These are phyloP conservation scores for Augiades crinisus DNA, from an alignment of 2,888 invertebrate species.

Conservation along the genomic window DNA sequence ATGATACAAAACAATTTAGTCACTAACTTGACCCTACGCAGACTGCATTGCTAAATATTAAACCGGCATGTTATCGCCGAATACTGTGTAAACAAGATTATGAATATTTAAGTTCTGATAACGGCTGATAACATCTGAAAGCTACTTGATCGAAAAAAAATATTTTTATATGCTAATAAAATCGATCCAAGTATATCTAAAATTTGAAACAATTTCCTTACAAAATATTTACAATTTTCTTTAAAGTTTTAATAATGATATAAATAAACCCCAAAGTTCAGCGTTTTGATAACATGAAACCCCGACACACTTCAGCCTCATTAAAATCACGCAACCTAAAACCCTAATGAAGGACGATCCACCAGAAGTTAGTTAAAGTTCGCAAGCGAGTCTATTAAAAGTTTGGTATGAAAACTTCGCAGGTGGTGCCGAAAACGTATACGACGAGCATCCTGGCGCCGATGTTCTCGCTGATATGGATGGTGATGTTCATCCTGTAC, in stretches of 20 bases:
- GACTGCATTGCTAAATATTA: slow-evolving; percentile 16
- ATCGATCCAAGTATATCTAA: slow-evolving; percentile 15
- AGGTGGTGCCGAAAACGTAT: slow-evolving; percentile 76
- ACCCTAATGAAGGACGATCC: neutral
- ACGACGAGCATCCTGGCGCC: slow-evolving; percentile 83
- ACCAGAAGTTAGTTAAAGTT: neutral
- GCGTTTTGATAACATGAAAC: neutral
- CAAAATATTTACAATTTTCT: too few relatives aligned
- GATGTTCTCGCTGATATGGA: slow-evolving; percentile 87
- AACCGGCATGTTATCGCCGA: slow-evolving; percentile 21
- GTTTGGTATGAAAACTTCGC: slow-evolving; percentile 37
- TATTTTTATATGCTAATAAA: slow-evolving; percentile 19
- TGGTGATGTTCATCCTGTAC: slow-evolving; percentile 88
- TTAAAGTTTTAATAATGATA: neutral
- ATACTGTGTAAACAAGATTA: slow-evolving; percentile 29
- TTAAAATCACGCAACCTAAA: neutral
- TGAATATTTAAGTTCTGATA: slow-evolving; percentile 30
- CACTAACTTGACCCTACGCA: neutral
- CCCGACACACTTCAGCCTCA: neutral
- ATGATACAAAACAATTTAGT: neutral
- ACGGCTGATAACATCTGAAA: slow-evolving; percentile 28
- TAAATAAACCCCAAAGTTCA: neutral
- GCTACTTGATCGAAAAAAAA: slow-evolving; percentile 23
- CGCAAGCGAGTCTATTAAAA: neutral
- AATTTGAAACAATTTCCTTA: neutral